Conservation (phyloP, 1,140 invertebrate genomes). For the Drosophila asahinai region DNA sequence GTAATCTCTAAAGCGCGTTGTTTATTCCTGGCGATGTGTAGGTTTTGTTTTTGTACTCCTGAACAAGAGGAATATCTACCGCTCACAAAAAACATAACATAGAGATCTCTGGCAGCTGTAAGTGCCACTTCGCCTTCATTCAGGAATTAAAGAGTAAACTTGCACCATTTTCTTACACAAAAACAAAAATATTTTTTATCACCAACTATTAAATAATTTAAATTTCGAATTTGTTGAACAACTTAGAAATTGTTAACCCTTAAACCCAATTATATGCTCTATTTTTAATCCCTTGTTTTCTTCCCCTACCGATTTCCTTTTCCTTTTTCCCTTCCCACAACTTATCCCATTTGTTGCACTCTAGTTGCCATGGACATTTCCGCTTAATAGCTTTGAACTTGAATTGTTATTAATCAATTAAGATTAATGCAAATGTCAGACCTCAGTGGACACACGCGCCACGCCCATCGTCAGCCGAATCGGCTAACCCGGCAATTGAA, state of each 20-base stretch:
- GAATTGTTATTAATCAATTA: constrained; percentile 77
- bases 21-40: too few relatives aligned
- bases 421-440: constrained; percentile 67
- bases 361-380: constrained; percentile 21
- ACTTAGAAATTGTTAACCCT: not conserved
- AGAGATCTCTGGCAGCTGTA: too few relatives aligned
- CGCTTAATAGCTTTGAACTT: constrained; percentile 70
- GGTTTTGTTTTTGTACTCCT: too few relatives aligned
- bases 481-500: constrained; percentile 70
- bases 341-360: constrained; percentile 14
- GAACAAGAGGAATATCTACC: too few relatives aligned
- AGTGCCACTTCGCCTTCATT: too few relatives aligned
- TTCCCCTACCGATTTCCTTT: not conserved
- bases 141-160: too few relatives aligned
- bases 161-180: too few relatives aligned
- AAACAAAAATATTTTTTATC: not conserved
- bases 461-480: constrained; percentile 48
- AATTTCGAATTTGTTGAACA: too few relatives aligned
- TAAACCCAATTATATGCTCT: not conserved
- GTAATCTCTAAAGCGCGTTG: too few relatives aligned
- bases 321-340: not conserved
- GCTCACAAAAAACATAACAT: too few relatives aligned
- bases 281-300: not conserved
- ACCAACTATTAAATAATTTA: not conserved
- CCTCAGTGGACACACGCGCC: constrained; percentile 55